A percentile compares a stretch with the other conserved stretches of the same genome.
These are phyloP conservation scores for Acronicta psi DNA, from an alignment of 2,888 invertebrate genomes.

Conservation along the genomic window DNA sequence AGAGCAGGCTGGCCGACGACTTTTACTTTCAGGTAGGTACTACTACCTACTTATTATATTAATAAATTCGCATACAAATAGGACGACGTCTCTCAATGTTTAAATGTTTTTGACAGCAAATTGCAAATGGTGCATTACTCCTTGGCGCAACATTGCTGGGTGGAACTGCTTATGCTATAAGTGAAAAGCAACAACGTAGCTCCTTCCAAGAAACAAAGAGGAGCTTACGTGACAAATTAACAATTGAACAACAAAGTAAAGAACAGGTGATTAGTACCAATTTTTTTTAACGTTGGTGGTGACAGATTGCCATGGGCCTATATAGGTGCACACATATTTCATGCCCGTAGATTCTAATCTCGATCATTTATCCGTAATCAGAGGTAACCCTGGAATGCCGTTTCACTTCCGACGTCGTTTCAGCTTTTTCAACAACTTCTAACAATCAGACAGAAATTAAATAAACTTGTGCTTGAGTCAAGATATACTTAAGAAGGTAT, in stretches of 20 bases:
- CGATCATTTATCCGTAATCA: too few relatives aligned
- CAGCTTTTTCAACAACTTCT: background rate
- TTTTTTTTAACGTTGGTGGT: too few relatives aligned
- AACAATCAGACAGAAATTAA: background rate
- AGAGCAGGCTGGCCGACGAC: conserved; percentile 74
- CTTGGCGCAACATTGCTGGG: conserved; percentile 93
- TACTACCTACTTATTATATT: conserved; percentile 4
- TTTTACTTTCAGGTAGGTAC: conserved; percentile 83
- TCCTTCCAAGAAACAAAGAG: conserved; percentile 97
- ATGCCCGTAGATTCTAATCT: too few relatives aligned
- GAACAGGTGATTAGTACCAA: conserved; percentile 91
- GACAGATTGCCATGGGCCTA: too few relatives aligned
- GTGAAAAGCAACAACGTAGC: conserved; percentile 95
- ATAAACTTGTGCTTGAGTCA: background rate
- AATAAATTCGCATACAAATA: background rate
- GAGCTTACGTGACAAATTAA: conserved; percentile 96
- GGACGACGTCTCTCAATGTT: conserved; percentile 3
- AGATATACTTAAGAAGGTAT: too few relatives aligned
- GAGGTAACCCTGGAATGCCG: too few relatives aligned
- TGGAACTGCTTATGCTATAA: conserved; percentile 88
- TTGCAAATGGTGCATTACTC: conserved; percentile 92
- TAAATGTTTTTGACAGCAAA: conserved; percentile 87
- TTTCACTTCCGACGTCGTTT: too few relatives aligned
- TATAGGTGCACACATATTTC: too few relatives aligned
- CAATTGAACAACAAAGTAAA: conserved; percentile 97